These are phyloP conservation scores for Synergus umbraculus DNA, from an alignment of 2,888 invertebrate species.

Conservation along the genomic window DNA sequence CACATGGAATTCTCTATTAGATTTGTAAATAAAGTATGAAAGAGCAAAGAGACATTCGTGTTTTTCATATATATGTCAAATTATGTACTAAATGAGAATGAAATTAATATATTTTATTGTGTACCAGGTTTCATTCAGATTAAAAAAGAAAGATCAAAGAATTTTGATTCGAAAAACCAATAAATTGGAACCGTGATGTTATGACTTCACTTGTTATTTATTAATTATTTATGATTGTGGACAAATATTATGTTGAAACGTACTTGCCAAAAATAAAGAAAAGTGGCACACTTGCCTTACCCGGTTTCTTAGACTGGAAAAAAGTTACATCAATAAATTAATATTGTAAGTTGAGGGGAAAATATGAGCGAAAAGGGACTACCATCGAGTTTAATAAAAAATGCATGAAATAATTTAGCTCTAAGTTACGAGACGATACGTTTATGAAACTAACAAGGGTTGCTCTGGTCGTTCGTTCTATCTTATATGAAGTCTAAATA, in stretches of 20 bases:
- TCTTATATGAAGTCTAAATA: conserved; percentile 9
- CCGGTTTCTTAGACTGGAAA: background rate
- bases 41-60: background rate
- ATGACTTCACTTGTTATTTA: background rate
- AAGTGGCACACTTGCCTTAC: background rate
- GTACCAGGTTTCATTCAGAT: no score
- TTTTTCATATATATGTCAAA: background rate
- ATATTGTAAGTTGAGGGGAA: background rate
- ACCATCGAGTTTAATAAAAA: conserved; percentile 18
- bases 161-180: no score
- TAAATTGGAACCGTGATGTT: no score
- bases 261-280: background rate
- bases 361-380: conserved; percentile 3
- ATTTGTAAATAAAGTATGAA: background rate
- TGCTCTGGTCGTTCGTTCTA: background rate
- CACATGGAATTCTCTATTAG: no score
- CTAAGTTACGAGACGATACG: conserved; percentile 15
- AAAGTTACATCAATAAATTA: background rate
- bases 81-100: background rate
- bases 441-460: conserved; percentile 5
- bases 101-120: no score
- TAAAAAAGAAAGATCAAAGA: no score
- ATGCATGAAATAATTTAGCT: conserved; percentile 13
- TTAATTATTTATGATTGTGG: background rate
- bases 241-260: background rate